A percentile compares a stretch with the other conserved stretches of the same genome.
Evolutionary conservation across 2,888 invertebrate species (phyloP).

Genomic region (Callosobruchus maculatus): DNA sequence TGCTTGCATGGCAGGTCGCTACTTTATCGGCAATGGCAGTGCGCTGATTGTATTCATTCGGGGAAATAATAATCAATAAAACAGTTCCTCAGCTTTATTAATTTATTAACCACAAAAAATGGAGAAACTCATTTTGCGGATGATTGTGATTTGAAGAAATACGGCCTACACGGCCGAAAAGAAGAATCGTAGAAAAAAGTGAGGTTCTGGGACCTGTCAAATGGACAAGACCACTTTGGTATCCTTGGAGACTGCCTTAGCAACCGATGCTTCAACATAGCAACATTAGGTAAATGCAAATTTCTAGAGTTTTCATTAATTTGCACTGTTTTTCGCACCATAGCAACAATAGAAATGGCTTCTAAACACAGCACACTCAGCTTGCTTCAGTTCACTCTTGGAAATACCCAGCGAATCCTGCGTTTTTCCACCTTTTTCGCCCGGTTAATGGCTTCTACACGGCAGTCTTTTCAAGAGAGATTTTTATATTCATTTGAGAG

Average conservation of each 20-base stretch:
- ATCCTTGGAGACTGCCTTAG: constrained; percentile 52
- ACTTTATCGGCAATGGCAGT: constrained; percentile 19
- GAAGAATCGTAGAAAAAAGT: constrained; percentile 6
- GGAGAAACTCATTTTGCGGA: constrained; percentile 21
- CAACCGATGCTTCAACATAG: constrained; percentile 53
- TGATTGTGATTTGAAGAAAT: constrained; percentile 16
- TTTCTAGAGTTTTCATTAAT: constrained; percentile 22
- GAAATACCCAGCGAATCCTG: not conserved
- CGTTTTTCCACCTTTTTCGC: not conserved
- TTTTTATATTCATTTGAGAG: not conserved
- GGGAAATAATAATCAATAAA: constrained; percentile 27
- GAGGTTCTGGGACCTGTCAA: constrained; percentile 43
- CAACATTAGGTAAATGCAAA: constrained; percentile 47
- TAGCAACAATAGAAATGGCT: not conserved
- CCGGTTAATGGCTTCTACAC: not conserved
- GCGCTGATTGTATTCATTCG: constrained; percentile 2
- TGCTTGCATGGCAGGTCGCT: constrained; percentile 21
- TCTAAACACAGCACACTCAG: not conserved
- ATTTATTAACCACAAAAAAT: constrained; percentile 25
- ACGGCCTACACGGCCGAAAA: not conserved
- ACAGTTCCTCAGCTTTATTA: constrained; percentile 27
- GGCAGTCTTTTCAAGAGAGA: not conserved
- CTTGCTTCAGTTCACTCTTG: not conserved
- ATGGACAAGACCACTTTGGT: constrained; percentile 44
- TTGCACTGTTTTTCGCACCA: constrained; percentile 17